Base-by-base conservation (phyloP, 2,113 vertebrate genomes). In the Salvelinus fontinalis region DNA sequence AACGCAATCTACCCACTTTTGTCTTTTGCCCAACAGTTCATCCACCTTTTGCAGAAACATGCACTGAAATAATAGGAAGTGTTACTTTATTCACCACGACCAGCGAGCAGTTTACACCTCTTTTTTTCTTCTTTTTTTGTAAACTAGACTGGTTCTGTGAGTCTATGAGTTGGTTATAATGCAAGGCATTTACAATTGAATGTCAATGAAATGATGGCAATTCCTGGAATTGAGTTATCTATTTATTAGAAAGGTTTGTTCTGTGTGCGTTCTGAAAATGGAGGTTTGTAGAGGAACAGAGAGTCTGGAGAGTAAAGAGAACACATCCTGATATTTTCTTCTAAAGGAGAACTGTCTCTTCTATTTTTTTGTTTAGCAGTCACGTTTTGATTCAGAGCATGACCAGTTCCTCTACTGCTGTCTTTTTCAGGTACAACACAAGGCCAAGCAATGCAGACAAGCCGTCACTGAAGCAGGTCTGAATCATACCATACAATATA, bases 381-480 rank as follows among this genome's bases (percentile, higher is more conserved):
- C 39, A 57, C 18, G 5, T 72, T 72, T 54, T 26, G 27, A 72
- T 20, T 57, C 16, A 72, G 13, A 16, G 5, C 11, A 5, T 11
- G 2, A 18, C 54, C 2, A 4, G 68, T 70, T 76, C 64, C 66
- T 84, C 64, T 60, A 5, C 75, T 48, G 20, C n/a, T 74, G 51
- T 70, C 24, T 75, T 31, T 79, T 27, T 83, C 87, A 98, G 97
- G 92, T 93, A 65, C 95, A 95, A 85, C 94, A 93, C 77, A 97
- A 94, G 88, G 93, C 93, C 78, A 96, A 92, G 84, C 94, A 96
- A 29, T 96, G 92, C 89, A 94, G 93, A 86, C 95, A 95, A 0
- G 83, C 92, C 0, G 96, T 95, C 65, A 84, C 26, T 0, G 95
- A 97, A 86, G 95, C 97, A 94, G 97, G 97, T 99, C 90, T 1